Evolutionary conservation across 2,888 invertebrate species (phyloP).

Genomic region (Myopa testacea): DNA sequence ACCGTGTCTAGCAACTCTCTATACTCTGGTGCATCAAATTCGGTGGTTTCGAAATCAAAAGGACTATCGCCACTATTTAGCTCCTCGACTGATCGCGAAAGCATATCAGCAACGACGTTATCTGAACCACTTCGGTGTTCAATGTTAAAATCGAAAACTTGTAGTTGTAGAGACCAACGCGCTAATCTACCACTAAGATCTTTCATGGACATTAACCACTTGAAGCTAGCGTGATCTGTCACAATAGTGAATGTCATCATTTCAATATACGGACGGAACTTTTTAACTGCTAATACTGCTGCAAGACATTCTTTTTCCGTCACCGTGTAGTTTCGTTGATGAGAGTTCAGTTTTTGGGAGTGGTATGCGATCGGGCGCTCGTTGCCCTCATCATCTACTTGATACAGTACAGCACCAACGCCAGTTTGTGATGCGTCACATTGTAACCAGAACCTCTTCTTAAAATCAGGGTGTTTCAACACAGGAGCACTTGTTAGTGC

Average conservation of each 20-base stretch:
- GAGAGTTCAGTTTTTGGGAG: conserved; percentile 17
- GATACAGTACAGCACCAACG: conserved; percentile 26
- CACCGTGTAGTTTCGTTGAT: conserved; percentile 34
- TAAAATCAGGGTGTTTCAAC: conserved; percentile 4
- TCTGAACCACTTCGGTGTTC: conserved; percentile 33
- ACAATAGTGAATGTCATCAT: conserved; percentile 45
- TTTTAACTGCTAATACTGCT: conserved; percentile 20
- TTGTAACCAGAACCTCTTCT: conserved; percentile 26
- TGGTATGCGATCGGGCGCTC: conserved; percentile 19
- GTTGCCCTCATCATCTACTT: not conserved
- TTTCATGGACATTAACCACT: conserved; percentile 52
- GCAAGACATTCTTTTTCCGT: conserved; percentile 40
- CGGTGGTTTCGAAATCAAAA: not conserved
- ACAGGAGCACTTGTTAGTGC: not conserved
- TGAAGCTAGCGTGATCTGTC: conserved; percentile 53
- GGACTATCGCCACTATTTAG: not conserved
- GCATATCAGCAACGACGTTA: conserved; percentile 49
- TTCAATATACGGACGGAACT: conserved; percentile 29
- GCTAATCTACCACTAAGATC: conserved; percentile 52
- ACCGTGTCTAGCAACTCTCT: not conserved
- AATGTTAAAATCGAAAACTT: conserved; percentile 25
- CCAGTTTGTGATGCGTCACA: conserved; percentile 27
- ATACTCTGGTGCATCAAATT: conserved; percentile 12
- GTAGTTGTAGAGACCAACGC: conserved; percentile 46
- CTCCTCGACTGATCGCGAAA: conserved; percentile 44